phyloP scores from a whole-genome alignment of 1,140 invertebrate species.

The Platorchestia sp. region DNA sequence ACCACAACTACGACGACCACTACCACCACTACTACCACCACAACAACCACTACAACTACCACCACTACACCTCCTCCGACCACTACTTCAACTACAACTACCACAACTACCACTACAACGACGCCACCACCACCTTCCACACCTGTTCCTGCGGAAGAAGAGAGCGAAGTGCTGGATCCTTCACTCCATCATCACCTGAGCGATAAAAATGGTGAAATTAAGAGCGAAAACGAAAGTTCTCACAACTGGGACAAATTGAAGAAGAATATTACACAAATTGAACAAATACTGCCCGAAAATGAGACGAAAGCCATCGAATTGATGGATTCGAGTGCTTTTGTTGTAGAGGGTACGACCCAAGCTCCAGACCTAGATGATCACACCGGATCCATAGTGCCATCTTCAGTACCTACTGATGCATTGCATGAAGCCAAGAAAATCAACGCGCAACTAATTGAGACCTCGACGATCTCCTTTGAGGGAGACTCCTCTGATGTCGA shows the following conservation, averaged over 20 bases:
- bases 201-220: not conserved
- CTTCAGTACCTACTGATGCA: not conserved
- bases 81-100: slow-evolving; percentile 20
- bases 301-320: not conserved
- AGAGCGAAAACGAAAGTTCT: not conserved
- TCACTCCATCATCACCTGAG: slow-evolving; percentile 35
- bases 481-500: slow-evolving; percentile 46
- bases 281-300: not conserved
- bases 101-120: slow-evolving; percentile 48
- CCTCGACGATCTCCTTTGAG: slow-evolving; percentile 47
- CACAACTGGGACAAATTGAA: not conserved
- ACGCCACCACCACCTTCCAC: slow-evolving; percentile 31
- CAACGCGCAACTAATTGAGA: not conserved
- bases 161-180: not conserved
- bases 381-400: not conserved
- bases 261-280: not conserved
- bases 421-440: not conserved
- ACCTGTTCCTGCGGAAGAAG: slow-evolving; percentile 27
- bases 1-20: slow-evolving; percentile 27
- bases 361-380: not conserved
- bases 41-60: slow-evolving; percentile 36
- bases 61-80: slow-evolving; percentile 22
- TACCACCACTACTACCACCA: slow-evolving; percentile 31
- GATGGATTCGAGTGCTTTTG: not conserved
- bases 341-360: not conserved